A percentile compares a stretch with the other conserved stretches of the same genome.
Evolutionary conservation across 2,888 invertebrate species (phyloP).

Genomic region (Tenthredo scrophulariae): DNA sequence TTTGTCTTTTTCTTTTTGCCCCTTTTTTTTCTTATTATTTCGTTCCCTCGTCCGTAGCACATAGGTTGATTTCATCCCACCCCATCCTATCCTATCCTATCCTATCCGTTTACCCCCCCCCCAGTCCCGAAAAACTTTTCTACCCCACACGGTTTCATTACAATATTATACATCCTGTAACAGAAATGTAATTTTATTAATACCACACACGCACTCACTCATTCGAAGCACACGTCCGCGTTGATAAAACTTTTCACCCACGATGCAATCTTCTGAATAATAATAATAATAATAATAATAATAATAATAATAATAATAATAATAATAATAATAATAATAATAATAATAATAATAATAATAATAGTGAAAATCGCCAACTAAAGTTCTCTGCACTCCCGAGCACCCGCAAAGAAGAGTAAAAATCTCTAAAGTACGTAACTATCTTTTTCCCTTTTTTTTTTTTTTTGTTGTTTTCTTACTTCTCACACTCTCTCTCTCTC

Average conservation of each 20-base stretch:
- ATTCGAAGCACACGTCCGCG: background rate
- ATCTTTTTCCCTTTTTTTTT: background rate
- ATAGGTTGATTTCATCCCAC: background rate
- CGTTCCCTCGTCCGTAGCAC: background rate
- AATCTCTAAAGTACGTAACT: background rate
- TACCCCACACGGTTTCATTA: background rate
- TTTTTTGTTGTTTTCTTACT: background rate
- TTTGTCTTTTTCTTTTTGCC: background rate
- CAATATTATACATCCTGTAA: background rate
- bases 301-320: conserved; percentile 47
- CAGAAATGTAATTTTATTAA: background rate
- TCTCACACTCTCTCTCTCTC: background rate
- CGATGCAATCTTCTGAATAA: background rate
- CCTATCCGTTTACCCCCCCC: background rate
- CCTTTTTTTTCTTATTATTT: no score
- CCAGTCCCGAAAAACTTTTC: background rate
- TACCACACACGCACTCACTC: background rate
- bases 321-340: conserved; percentile 53
- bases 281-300: conserved; percentile 46
- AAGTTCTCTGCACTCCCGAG: background rate
- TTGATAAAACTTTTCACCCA: background rate
- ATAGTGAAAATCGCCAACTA: background rate
- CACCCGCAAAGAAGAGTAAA: background rate
- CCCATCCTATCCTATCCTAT: background rate
- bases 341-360: conserved; percentile 27